Evolutionary conservation across 2,888 invertebrate species (phyloP).

Genomic region (Rotaria sp.): DNA sequence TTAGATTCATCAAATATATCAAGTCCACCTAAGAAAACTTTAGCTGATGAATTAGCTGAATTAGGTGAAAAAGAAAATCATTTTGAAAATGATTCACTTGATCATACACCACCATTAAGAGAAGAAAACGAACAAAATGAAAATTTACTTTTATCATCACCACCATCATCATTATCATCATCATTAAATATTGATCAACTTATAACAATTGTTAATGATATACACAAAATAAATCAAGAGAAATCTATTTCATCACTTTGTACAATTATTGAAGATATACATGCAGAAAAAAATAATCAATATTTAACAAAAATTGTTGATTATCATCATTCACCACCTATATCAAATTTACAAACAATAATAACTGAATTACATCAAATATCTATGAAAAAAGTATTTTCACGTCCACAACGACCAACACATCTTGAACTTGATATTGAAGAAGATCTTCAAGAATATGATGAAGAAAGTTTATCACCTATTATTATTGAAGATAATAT

Average conservation of each 20-base stretch:
- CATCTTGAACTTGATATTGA: background rate
- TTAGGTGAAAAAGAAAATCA: background rate
- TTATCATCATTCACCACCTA: background rate
- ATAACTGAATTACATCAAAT: background rate
- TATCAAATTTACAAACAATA: background rate
- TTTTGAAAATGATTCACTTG: background rate
- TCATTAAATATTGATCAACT: background rate
- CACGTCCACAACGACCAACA: constrained; percentile 9
- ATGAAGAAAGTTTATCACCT: background rate
- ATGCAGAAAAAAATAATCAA: background rate
- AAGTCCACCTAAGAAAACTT: background rate
- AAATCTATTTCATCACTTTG: background rate
- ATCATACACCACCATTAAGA: background rate
- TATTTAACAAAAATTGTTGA: background rate
- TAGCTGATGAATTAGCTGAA: constrained; percentile 22
- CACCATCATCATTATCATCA: background rate
- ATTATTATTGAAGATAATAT: background rate
- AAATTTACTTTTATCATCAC: background rate
- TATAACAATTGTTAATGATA: background rate
- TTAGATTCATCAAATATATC: background rate
- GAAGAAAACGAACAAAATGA: background rate
- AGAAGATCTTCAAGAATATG: background rate
- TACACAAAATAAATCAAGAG: background rate
- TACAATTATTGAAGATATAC: background rate
- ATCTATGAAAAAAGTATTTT: background rate